These are phyloP conservation scores for Lucilia cuprina DNA, from an alignment of 1,140 invertebrate species.

Conservation along the genomic window DNA sequence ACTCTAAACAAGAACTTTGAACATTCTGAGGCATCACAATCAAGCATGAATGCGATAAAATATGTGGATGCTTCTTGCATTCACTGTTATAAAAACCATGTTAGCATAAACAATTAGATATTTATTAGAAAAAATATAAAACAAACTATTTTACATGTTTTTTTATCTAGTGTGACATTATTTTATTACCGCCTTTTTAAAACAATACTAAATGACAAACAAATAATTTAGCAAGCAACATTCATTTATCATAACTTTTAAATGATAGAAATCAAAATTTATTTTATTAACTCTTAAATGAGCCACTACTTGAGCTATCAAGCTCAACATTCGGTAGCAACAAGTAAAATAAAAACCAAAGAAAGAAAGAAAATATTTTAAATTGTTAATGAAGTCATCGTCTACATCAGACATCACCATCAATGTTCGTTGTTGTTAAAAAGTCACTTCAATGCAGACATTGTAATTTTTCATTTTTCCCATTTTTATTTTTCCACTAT, in stretches of 20 bases:
- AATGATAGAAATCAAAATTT: not conserved
- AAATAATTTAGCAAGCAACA: too few species aligned
- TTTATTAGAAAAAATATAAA: too few species aligned
- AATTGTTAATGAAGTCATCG: slow-evolving; percentile 7
- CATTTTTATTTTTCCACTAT: not conserved
- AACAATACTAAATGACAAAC: too few species aligned
- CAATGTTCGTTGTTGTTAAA: not conserved
- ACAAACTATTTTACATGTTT: too few species aligned
- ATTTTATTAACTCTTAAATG: not conserved
- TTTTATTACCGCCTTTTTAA: too few species aligned
- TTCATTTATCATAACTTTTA: not conserved
- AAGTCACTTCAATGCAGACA: not conserved
- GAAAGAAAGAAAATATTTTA: not conserved
- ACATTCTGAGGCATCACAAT: too few species aligned
- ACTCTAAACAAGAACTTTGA: too few species aligned
- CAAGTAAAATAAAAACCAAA: not conserved
- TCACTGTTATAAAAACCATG: too few species aligned
- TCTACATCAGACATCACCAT: not conserved
- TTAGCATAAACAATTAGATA: too few species aligned
- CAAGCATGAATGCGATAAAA: too few species aligned
- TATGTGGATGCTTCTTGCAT: too few species aligned
- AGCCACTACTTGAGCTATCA: not conserved
- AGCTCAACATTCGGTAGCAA: not conserved
- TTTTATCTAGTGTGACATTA: too few species aligned
- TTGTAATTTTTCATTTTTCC: not conserved